phyloP scores from a whole-genome alignment of 2,888 invertebrate genomes.

The Stomorhina lunata region DNA sequence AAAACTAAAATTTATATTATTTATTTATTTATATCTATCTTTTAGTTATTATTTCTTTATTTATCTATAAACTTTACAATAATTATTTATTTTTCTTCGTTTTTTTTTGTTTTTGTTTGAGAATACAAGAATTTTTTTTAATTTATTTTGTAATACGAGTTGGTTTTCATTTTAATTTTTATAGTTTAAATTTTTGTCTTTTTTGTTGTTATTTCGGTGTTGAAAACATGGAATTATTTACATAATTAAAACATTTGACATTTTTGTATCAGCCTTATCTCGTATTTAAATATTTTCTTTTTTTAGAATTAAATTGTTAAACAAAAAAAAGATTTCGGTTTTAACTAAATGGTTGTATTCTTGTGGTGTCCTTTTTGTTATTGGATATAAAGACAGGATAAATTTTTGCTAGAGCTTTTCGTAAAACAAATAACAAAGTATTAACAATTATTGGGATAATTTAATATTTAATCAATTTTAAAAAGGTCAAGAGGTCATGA shows the following conservation, averaged over 20 bases:
- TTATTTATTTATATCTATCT: neutral
- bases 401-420: neutral
- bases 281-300: neutral
- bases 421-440: neutral
- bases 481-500: neutral
- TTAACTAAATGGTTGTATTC: neutral
- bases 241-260: conserved; percentile 17
- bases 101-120: neutral
- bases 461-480: neutral
- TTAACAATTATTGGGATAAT: neutral
- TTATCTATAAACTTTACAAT: conserved; percentile 17
- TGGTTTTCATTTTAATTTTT: neutral
- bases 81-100: neutral
- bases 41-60: too few species aligned
- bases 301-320: neutral
- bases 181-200: too few species aligned
- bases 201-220: neutral
- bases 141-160: neutral
- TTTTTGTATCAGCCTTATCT: conserved; percentile 28
- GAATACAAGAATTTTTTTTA: neutral
- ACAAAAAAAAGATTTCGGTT: neutral
- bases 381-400: neutral
- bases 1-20: too few species aligned
- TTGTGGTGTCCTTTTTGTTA: neutral
- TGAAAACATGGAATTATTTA: neutral